These are phyloP conservation scores for Nipponacmea schrenckii DNA, from an alignment of 2,888 invertebrate genomes.

Conservation along the genomic window DNA sequence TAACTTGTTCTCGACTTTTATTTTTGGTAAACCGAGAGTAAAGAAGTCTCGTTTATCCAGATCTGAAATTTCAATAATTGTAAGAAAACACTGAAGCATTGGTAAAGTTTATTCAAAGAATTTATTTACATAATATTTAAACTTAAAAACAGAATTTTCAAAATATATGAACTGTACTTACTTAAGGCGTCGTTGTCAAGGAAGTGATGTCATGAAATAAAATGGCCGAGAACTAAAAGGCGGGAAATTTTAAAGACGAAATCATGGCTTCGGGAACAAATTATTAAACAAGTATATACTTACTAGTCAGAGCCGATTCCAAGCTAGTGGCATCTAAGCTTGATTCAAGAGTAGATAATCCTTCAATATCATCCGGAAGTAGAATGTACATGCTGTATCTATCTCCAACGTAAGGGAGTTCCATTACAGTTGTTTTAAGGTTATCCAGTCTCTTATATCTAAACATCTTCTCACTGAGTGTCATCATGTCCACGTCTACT, in stretches of 20 bases:
- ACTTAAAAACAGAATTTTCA: no score
- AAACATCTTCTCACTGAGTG: background rate
- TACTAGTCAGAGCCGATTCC: background rate
- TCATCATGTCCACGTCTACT: slow-evolving; percentile 11
- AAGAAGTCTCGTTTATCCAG: slow-evolving; percentile 12
- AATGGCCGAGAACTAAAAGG: no score
- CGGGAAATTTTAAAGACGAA: no score
- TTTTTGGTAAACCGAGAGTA: slow-evolving; percentile 37
- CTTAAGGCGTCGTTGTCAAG: no score
- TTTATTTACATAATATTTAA: no score
- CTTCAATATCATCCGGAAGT: slow-evolving; percentile 69
- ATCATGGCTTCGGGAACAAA: no score
- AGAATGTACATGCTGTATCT: slow-evolving; percentile 24
- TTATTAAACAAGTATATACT: background rate
- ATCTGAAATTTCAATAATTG: background rate
- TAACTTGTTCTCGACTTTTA: slow-evolving; percentile 33
- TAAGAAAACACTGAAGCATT: no score
- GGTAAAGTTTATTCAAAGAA: no score
- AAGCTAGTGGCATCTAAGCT: background rate
- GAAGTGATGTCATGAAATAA: no score
- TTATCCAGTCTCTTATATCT: background rate
- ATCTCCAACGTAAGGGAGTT: slow-evolving; percentile 65
- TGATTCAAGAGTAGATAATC: slow-evolving; percentile 3
- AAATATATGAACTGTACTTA: no score
- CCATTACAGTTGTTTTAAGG: slow-evolving; percentile 62